phyloP scores from a whole-genome alignment of 2,113 vertebrate species.

The Ptilorrhoa leucosticta region DNA sequence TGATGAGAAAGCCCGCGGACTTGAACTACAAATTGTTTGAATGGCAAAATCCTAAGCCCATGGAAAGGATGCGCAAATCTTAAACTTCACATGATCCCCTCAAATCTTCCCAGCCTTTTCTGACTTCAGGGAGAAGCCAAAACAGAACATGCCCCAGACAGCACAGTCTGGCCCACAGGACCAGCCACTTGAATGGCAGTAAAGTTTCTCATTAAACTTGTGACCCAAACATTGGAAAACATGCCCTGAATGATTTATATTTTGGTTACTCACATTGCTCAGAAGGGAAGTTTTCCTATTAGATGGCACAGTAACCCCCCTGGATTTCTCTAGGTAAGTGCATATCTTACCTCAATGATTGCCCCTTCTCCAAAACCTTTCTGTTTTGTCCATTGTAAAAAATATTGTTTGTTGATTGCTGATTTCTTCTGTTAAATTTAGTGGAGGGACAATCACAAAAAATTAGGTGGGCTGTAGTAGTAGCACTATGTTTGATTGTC shows the following conservation, averaged over 20 bases:
- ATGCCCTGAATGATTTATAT: neutral
- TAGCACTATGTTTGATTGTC: neutral
- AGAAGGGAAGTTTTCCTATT: neutral
- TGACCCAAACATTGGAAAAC: neutral
- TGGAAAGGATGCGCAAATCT: accelerated
- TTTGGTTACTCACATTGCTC: neutral
- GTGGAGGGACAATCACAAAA: neutral
- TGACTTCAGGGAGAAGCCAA: neutral
- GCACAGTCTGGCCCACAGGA: neutral
- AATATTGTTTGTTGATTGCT: neutral
- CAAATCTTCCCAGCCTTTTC: neutral
- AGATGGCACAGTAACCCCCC: neutral
- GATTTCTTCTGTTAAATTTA: neutral
- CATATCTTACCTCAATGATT: neutral
- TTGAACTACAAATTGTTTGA: neutral
- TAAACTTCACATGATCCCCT: neutral
- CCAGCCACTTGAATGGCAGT: neutral
- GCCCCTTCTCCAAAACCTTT: neutral
- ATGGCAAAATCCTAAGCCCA: neutral
- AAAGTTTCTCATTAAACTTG: neutral
- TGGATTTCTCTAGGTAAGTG: neutral
- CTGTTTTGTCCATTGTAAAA: neutral
- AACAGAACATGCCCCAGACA: neutral
- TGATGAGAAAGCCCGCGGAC: neutral
- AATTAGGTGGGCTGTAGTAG: neutral